These are phyloP conservation scores for Eristalis pertinax DNA, from an alignment of 2,888 invertebrate genomes.

Conservation along the genomic window DNA sequence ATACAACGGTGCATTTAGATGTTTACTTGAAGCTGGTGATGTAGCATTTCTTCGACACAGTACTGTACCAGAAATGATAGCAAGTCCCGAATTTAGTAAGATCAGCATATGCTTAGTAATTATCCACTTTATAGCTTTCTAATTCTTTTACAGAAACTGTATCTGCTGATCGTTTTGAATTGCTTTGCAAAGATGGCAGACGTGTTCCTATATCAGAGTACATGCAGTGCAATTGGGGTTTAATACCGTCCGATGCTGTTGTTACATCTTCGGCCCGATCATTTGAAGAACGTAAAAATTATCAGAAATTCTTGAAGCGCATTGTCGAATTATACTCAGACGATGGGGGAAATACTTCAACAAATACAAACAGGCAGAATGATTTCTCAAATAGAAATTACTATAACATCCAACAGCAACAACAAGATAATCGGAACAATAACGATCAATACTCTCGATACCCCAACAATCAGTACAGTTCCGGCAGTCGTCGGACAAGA, in stretches of 20 bases:
- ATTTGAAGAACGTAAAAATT: conserved; percentile 81
- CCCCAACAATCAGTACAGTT: conserved; percentile 73
- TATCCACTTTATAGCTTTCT: neutral
- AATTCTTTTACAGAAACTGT: conserved; percentile 82
- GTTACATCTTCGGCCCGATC: conserved; percentile 91
- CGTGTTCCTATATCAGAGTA: conserved; percentile 87
- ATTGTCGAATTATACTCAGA: conserved; percentile 84
- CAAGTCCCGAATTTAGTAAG: conserved; percentile 84
- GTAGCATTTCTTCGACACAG: conserved; percentile 95
- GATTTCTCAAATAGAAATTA: conserved; percentile 74
- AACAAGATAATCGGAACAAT: conserved; percentile 66
- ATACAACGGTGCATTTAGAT: conserved; percentile 94
- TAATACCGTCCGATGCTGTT: conserved; percentile 90
- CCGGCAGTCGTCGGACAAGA: conserved; percentile 75
- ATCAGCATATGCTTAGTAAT: neutral
- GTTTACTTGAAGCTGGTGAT: conserved; percentile 92
- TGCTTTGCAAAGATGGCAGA: conserved; percentile 91
- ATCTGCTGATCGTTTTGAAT: conserved; percentile 87
- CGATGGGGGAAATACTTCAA: conserved; percentile 74
- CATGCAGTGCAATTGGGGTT: conserved; percentile 92
- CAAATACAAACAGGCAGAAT: conserved; percentile 62
- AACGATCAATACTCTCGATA: conserved; percentile 69
- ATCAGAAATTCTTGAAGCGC: conserved; percentile 86
- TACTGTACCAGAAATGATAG: conserved; percentile 88
- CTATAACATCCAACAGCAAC: conserved; percentile 72